phyloP scores from a whole-genome alignment of 2,113 vertebrate genomes.

The Notarius lentiginosus region DNA sequence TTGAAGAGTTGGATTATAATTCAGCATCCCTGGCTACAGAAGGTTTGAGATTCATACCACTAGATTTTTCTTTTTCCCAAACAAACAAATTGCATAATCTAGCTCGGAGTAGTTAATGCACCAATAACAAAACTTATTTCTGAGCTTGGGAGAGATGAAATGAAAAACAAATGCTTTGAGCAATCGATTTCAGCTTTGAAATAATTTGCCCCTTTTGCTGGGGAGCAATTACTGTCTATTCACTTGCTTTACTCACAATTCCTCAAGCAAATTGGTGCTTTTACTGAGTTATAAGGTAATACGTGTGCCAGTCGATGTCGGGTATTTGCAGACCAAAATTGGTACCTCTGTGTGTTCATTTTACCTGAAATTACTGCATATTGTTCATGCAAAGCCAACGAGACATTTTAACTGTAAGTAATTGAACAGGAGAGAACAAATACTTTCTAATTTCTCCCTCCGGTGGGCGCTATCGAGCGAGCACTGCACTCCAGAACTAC shows the following conservation, averaged over 20 bases:
- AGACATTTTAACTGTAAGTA: neutral
- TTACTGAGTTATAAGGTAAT: slow-evolving; percentile 6
- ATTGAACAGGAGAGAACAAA: neutral
- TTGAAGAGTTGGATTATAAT: neutral
- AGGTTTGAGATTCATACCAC: slow-evolving; percentile 1
- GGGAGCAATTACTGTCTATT: slow-evolving; percentile 19
- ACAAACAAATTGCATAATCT: slow-evolving; percentile 2
- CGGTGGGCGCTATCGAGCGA: too few species aligned
- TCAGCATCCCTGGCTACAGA: neutral
- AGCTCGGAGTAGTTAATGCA: slow-evolving; percentile 13
- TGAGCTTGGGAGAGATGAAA: neutral
- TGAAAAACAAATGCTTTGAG: slow-evolving; percentile 6
- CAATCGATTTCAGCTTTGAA: slow-evolving; percentile 21
- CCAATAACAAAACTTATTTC: slow-evolving; percentile 17
- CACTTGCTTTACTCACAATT: slow-evolving; percentile 29
- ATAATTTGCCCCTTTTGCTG: slow-evolving; percentile 15
- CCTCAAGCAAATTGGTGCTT: slow-evolving; percentile 5
- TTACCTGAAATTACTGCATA: neutral
- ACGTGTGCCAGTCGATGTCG: neutral
- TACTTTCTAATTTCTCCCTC: too few species aligned
- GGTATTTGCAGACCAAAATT: slow-evolving; percentile 4
- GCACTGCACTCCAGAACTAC: too few species aligned
- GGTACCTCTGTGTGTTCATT: slow-evolving; percentile 4
- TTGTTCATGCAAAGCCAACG: slow-evolving; percentile 9
- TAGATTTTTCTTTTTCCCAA: neutral